phyloP scores from a whole-genome alignment of 2,888 invertebrate species.

The Lordiphosa andalusiaca region DNA sequence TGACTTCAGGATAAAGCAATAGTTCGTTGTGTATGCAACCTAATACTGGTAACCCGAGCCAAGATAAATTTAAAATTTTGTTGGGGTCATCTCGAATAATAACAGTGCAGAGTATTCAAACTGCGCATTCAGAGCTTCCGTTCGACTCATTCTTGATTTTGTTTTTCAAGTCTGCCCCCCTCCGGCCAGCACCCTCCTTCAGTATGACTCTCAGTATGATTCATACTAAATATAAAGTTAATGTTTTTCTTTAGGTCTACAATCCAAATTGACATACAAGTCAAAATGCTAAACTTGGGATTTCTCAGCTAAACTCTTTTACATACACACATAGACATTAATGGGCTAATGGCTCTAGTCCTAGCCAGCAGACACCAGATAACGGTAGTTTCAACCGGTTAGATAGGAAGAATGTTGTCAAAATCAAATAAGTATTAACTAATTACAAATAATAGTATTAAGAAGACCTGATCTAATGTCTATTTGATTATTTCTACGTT shows the following conservation, averaged over 20 bases:
- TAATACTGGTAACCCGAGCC: not conserved
- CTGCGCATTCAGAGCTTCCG: slow-evolving; percentile 21
- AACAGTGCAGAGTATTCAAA: slow-evolving; percentile 34
- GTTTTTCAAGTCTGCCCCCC: slow-evolving; percentile 47
- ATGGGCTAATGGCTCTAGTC: slow-evolving; percentile 1
- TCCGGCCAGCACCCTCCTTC: slow-evolving; percentile 13
- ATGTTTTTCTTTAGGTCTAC: slow-evolving; percentile 34
- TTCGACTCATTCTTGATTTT: slow-evolving; percentile 41
- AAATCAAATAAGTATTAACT: no score
- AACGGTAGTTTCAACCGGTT: slow-evolving; percentile 5
- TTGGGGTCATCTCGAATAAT: no score
- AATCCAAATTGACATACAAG: slow-evolving; percentile 5
- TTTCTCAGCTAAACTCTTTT: no score
- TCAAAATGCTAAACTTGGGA: slow-evolving; percentile 1
- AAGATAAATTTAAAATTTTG: not conserved
- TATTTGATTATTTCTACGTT: not conserved
- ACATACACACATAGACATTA: not conserved
- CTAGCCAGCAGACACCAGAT: not conserved
- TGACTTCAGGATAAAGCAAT: not conserved
- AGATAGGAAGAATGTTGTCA: not conserved
- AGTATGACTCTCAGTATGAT: slow-evolving; percentile 37
- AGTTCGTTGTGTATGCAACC: no score
- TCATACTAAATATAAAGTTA: slow-evolving; percentile 65
- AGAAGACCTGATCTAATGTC: not conserved
- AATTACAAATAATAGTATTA: no score